A percentile compares a stretch with the other conserved stretches of the same genome.
phyloP scores from a whole-genome alignment of 2,888 invertebrate genomes.

The Smittia aterrima region DNA sequence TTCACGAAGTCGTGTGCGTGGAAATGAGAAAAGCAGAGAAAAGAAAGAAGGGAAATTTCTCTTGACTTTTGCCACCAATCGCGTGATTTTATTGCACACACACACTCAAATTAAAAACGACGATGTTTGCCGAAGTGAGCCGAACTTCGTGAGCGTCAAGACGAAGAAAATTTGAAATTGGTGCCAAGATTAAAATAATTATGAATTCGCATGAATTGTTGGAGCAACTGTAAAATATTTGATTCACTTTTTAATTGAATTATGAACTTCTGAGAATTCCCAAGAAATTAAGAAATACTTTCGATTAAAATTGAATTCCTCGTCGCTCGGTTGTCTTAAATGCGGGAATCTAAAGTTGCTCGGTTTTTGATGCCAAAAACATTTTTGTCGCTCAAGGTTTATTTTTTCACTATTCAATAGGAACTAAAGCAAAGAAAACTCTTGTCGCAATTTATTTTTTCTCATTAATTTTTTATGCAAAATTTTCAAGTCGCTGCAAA shows the following conservation, averaged over 20 bases:
- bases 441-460: background rate
- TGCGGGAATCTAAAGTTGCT: no score
- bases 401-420: no score
- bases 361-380: no score
- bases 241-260: no score
- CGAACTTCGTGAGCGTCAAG: background rate
- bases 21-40: conserved; percentile 15
- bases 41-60: conserved; percentile 32
- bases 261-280: no score
- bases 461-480: background rate
- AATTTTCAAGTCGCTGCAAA: no score
- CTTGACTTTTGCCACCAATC: background rate
- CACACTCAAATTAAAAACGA: background rate
- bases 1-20: conserved; percentile 1
- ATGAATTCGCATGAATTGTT: background rate
- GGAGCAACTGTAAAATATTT: no score
- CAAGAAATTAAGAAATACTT: no score
- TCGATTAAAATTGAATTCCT: no score
- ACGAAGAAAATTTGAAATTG: conserved; percentile 1
- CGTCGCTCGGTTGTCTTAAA: no score
- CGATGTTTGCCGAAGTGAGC: conserved; percentile 17
- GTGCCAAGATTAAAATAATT: conserved; percentile 10
- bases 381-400: no score
- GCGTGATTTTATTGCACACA: background rate
- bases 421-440: no score